A percentile compares a stretch with the other conserved stretches of the same genome.
Conservation (phyloP, 2,797 vertebrate genomes). For the Halcyon smyrnensis region DNA sequence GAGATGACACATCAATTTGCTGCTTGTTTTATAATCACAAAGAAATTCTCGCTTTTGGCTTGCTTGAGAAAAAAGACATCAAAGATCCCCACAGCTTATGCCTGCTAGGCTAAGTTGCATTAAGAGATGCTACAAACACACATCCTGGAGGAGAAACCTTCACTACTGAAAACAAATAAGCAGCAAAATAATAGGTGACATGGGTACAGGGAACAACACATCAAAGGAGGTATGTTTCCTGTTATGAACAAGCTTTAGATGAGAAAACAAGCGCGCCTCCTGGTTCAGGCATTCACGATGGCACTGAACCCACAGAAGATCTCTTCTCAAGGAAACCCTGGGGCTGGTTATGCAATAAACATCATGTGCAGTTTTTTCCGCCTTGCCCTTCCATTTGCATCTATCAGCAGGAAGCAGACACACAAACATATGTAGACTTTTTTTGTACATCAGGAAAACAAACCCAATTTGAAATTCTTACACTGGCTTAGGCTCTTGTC, state of each 20-base stretch:
- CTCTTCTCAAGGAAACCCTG: background rate
- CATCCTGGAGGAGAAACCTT: background rate
- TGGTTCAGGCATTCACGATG: background rate
- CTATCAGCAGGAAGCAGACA: background rate
- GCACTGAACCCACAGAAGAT: background rate
- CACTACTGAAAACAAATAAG: background rate
- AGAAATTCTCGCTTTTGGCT: background rate
- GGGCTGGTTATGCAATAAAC: background rate
- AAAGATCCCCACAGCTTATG: background rate
- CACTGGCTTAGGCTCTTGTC: background rate
- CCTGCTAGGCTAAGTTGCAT: background rate
- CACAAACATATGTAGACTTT: background rate
- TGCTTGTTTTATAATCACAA: background rate
- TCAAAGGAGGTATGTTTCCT: background rate
- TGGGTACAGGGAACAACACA: background rate
- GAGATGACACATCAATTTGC: background rate
- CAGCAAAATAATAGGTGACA: background rate
- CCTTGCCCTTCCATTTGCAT: background rate
- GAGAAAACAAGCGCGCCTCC: background rate
- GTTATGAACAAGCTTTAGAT: background rate
- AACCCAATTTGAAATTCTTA: background rate
- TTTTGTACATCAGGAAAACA: background rate
- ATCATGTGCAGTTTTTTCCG: background rate
- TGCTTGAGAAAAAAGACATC: background rate
- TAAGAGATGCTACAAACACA: background rate